These are phyloP conservation scores for Lasioglossum vierecki DNA, from an alignment of 2,888 invertebrate genomes.

Conservation along the genomic window DNA sequence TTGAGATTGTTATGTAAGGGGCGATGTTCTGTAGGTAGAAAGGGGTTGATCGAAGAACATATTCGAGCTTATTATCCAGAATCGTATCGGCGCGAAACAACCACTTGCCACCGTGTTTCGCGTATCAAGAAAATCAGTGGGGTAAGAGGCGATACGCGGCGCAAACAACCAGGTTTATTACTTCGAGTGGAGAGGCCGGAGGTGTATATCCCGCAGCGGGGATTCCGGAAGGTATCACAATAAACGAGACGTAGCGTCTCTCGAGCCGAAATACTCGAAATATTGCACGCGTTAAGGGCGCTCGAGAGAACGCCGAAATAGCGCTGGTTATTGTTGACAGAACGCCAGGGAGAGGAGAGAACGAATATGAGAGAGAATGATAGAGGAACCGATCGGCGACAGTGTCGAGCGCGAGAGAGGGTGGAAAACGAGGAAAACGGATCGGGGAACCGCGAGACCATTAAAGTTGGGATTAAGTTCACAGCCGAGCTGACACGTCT, in stretches of 20 bases:
- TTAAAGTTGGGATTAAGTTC: constrained; percentile 38
- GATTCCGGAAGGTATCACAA: constrained; percentile 30
- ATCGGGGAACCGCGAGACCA: constrained; percentile 34
- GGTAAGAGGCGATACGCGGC: background rate
- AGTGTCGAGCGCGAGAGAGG: constrained; percentile 9
- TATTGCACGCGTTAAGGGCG: constrained; percentile 47
- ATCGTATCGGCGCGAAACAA: background rate
- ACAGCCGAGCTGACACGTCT: constrained; percentile 18
- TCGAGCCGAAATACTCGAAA: constrained; percentile 39
- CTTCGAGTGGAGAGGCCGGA: constrained; percentile 22
- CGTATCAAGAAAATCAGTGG: constrained; percentile 35
- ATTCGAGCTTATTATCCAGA: background rate
- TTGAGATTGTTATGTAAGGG: too few relatives aligned
- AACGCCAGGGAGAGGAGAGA: background rate
- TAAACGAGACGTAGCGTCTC: constrained; percentile 29
- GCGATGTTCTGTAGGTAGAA: too few relatives aligned
- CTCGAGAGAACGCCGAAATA: constrained; percentile 45
- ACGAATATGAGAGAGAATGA: background rate
- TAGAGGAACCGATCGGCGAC: constrained; percentile 12
- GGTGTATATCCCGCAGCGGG: constrained; percentile 18
- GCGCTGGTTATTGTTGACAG: constrained; percentile 40
- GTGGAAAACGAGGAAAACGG: constrained; percentile 37
- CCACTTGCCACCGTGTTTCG: constrained; percentile 6
- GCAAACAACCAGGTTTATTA: constrained; percentile 48
- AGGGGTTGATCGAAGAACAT: background rate